Evolutionary conservation across 53 echinoderm and acorn worm species (phyloP).

Genomic region (Echinarachnius parma): DNA sequence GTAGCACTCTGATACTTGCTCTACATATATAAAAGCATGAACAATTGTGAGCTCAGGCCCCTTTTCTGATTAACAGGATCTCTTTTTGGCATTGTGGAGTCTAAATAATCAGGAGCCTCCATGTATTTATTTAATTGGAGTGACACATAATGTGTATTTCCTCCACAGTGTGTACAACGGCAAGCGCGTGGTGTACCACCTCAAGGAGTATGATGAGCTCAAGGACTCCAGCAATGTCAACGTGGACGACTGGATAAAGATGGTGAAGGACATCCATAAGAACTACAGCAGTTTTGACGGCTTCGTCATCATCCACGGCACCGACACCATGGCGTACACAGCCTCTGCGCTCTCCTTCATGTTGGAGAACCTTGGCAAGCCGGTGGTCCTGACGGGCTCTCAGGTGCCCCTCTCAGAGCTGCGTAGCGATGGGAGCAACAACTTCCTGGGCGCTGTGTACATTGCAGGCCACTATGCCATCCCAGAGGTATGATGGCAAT

Average conservation of each 20-base stretch:
- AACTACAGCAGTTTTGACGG: constrained; percentile 75
- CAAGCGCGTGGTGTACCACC: constrained; percentile 66
- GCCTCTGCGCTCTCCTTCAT: constrained; percentile 95
- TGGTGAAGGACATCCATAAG: constrained; percentile 71
- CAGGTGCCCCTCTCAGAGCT: constrained; percentile 89
- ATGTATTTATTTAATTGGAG: no score
- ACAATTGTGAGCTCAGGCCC: no score
- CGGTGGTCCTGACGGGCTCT: constrained; percentile 87
- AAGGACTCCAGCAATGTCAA: constrained; percentile 92
- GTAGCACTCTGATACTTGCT: no score
- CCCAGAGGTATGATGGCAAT: constrained; percentile 98
- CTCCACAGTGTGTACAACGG: constrained; percentile 69
- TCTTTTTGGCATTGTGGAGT: no score
- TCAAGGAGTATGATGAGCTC: constrained; percentile 58
- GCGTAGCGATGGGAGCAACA: constrained; percentile 89
- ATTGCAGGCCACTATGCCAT: constrained; percentile 94
- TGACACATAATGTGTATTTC: no score
- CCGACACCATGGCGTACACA: constrained; percentile 96
- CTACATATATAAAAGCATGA: no score
- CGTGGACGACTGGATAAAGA: constrained; percentile 78
- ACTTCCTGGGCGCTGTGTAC: constrained; percentile 85
- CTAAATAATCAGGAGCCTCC: no score
- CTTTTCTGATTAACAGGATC: no score
- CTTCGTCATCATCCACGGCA: constrained; percentile 93
- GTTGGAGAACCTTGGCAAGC: constrained; percentile 95